Conservation (phyloP, 2,888 invertebrate genomes). For the Drosophila algonquin region DNA sequence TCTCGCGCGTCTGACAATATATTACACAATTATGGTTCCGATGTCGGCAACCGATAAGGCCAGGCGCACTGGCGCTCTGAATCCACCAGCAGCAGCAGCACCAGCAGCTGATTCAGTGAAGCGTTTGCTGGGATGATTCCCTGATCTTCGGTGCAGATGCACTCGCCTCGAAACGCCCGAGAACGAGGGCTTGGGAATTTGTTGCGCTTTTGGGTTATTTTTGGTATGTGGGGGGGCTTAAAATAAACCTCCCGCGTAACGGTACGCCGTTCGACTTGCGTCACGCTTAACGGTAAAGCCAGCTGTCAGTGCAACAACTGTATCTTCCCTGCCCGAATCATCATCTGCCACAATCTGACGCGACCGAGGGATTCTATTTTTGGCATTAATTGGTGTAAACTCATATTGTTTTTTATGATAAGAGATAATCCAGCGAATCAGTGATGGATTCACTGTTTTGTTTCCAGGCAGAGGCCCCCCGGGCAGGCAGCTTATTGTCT, state of each 20-base stretch:
- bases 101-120: too few relatives aligned
- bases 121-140: too few relatives aligned
- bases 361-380: conserved; percentile 37
- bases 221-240: conserved; percentile 10
- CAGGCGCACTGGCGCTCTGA: conserved; percentile 17
- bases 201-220: background rate
- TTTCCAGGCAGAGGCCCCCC: conserved; percentile 38
- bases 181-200: background rate
- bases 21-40: conserved; percentile 51
- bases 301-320: conserved; percentile 10
- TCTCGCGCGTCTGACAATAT: conserved; percentile 28
- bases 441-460: conserved; percentile 21
- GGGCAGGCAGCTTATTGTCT: conserved; percentile 21
- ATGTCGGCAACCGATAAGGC: conserved; percentile 62
- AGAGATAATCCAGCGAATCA: conserved; percentile 10
- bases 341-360: conserved; percentile 1
- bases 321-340: conserved; percentile 37
- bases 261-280: conserved; percentile 41
- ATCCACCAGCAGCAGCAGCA: too few relatives aligned
- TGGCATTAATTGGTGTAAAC: conserved; percentile 19
- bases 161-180: conserved; percentile 26
- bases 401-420: conserved; percentile 35
- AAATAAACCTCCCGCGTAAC: background rate
- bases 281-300: conserved; percentile 55
- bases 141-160: conserved; percentile 4